Evolutionary conservation across 2,113 vertebrate genomes (phyloP), one percentile per base, ranked within the genome.

Genomic region (Porphyrio hochstetteri): DNA sequence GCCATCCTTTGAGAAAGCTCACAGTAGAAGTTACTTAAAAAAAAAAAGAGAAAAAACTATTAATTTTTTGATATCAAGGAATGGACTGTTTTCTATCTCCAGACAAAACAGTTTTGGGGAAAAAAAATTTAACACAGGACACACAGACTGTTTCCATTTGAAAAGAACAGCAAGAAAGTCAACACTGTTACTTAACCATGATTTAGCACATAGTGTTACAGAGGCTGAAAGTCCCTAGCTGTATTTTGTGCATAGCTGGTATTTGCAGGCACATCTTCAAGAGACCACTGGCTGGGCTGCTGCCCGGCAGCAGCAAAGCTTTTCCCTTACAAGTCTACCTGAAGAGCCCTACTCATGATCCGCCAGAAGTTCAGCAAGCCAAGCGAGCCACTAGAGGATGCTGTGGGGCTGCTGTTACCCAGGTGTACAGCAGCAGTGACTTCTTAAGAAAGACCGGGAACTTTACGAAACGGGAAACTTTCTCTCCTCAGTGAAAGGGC

Each of bases 381-480:
- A 57, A 80, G 64, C 0, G 4, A 77, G 35, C 95, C 95, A 78
- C 96, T 95, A 97, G 96, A 92, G 93, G 94, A 78, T 96, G 96
- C 96, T 97, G 81, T 82, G 60, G 92, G 42, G 64, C 91, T 52
- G 29, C 12, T 88, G 25, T 13, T 76, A 63, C 3, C 28, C 88
- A 93, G 86, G 76, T 95, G 68, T 9, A 14, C 8, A 21, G 57
- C 13, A 80, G 12, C 16, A 36, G 28, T 2, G 27, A 31, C 7
- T 78, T 67, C 42, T 24, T 24, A 20, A 5, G 7, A 17, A 6
- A 61, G 31, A 28, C 9, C 0, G 2, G 12, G 19, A 94, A 88
- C 33, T 57, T 72, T 1, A 68, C 23, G 33, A 59, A 46, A 46
- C 3, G 0, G 24, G 16, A 57, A 88, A 64, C 40, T 55, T 78